These are phyloP conservation scores for Xiphias gladius DNA, from an alignment of 2,113 vertebrate genomes.

Conservation along the genomic window DNA sequence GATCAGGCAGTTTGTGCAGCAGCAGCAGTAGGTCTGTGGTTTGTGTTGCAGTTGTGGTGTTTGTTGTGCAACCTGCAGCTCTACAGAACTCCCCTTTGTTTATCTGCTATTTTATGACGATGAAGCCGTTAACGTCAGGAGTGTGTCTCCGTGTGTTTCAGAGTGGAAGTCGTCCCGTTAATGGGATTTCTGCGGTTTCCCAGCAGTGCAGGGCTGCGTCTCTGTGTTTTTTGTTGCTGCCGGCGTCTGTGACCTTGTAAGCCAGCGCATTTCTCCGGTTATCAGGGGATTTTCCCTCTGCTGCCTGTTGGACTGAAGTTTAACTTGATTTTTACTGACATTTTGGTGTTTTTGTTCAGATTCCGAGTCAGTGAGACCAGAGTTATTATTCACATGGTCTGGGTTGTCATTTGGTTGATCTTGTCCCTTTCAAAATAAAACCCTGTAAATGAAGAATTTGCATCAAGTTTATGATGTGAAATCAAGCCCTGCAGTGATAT, in stretches of 20 bases:
- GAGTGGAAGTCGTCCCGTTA: not conserved
- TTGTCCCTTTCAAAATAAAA: no score
- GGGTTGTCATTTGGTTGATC: not conserved
- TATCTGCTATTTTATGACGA: not conserved
- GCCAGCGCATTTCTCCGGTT: not conserved
- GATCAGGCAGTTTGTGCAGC: not conserved
- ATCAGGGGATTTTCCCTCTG: not conserved
- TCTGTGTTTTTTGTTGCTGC: no score
- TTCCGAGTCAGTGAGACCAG: not conserved
- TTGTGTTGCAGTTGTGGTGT: slow-evolving; percentile 17
- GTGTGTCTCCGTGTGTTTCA: not conserved
- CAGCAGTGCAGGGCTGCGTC: not conserved
- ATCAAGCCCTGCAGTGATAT: no score
- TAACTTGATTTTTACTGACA: not conserved
- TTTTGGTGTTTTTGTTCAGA: no score
- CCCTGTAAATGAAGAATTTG: not conserved
- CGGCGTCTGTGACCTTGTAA: slow-evolving; percentile 7
- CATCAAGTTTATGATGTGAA: not conserved
- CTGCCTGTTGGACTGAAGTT: slow-evolving; percentile 4
- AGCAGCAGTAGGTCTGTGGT: slow-evolving; percentile 18
- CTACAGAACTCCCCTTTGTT: not conserved
- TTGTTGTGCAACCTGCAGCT: slow-evolving; percentile 3
- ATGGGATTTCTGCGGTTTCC: no score
- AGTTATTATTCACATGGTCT: not conserved
- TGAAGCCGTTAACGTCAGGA: not conserved